Conservation (phyloP, 2,888 invertebrate genomes). For the Sclerodermus sp. region DNA sequence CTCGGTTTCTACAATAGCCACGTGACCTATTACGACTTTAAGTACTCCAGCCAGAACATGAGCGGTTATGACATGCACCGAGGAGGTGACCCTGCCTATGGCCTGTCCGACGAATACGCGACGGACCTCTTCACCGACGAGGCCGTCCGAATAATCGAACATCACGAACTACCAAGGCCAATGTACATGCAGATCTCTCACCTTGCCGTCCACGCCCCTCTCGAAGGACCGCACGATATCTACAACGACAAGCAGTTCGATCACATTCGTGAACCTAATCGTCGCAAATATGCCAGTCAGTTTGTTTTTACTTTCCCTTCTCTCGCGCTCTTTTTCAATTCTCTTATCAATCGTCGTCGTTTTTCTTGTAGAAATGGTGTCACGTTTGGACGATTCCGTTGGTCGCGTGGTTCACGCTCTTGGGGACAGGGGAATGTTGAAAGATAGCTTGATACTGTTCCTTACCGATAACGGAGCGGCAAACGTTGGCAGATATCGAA, state of each 20-base stretch:
- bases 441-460: conserved; percentile 67
- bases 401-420: conserved; percentile 63
- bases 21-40: conserved; percentile 79
- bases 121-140: conserved; percentile 73
- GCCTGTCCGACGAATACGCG: conserved; percentile 64
- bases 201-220: conserved; percentile 78
- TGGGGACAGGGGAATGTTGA: conserved; percentile 60
- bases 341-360: too few species aligned
- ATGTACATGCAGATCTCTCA: conserved; percentile 82
- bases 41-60: conserved; percentile 53
- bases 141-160: conserved; percentile 66
- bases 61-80: conserved; percentile 60
- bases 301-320: background rate
- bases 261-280: conserved; percentile 71
- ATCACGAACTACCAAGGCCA: conserved; percentile 66
- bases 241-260: conserved; percentile 66
- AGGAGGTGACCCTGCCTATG: conserved; percentile 56
- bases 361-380: conserved; percentile 63
- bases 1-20: conserved; percentile 85
- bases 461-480: conserved; percentile 68
- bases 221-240: conserved; percentile 69
- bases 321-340: too few species aligned
- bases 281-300: conserved; percentile 75
- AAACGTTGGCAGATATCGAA: conserved; percentile 59
- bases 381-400: conserved; percentile 66